Evolutionary conservation across 2,113 vertebrate species (phyloP).

Genomic region (Xenopus borealis): DNA sequence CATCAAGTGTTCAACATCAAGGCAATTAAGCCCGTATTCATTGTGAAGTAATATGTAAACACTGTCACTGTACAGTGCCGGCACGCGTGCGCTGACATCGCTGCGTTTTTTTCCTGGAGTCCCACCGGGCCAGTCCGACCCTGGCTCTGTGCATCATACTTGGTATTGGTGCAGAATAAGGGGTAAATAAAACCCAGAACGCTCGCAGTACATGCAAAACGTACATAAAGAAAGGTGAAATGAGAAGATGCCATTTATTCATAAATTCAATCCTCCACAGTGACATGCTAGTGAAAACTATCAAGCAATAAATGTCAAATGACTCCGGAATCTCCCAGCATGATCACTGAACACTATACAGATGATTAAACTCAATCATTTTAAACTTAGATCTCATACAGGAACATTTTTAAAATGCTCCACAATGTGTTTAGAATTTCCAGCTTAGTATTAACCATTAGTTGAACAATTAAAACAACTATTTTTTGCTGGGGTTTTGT

Average conservation of each 20-base stretch:
- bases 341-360: constrained; percentile 37
- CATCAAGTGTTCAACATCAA: too few species aligned
- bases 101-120: too few species aligned
- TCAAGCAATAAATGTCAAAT: constrained; percentile 44
- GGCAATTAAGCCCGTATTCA: too few species aligned
- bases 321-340: constrained; percentile 19
- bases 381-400: constrained; percentile 19
- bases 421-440: not conserved
- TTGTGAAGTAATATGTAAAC: too few species aligned
- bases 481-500: not conserved
- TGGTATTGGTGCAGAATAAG: too few species aligned
- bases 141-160: too few species aligned
- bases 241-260: constrained; percentile 38
- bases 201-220: constrained; percentile 10
- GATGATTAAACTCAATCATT: constrained; percentile 40
- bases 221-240: constrained; percentile 23
- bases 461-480: constrained; percentile 9
- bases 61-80: too few species aligned
- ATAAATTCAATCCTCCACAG: constrained; percentile 29
- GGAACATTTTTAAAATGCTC: constrained; percentile 4
- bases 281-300: constrained; percentile 40
- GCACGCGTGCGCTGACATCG: too few species aligned
- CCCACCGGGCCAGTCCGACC: too few species aligned
- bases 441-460: constrained; percentile 15
- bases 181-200: not conserved